Evolutionary conservation across 2,888 invertebrate genomes (phyloP), one percentile per base, ranked within the genome.

Genomic region (Melanostoma scalare): DNA sequence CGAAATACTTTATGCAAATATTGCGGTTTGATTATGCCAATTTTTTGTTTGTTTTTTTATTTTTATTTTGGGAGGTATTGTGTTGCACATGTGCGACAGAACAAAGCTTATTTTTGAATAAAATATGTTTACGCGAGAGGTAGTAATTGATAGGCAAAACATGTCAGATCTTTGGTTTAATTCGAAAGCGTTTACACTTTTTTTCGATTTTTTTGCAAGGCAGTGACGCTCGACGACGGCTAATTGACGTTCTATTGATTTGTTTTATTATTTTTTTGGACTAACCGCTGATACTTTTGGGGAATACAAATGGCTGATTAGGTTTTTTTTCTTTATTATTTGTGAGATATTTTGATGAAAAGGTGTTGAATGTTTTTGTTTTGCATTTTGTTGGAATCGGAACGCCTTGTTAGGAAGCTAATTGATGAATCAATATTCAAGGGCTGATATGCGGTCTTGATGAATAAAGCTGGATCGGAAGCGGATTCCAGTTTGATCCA

Each of bases 151-250:
- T 9, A 81, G 48, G 72, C 81, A 2, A 52, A 6, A 2, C 77
- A 77, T 61, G 61, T 65, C 40, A 44, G 69, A 44, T 44, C 55
- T 74, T 73, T 77, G 72, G 68, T 77, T 81, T 68, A 52, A 68
- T 77, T 81, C 61, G 44, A 72, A 56, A 68, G 71, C 81, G 72
- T 56, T 81, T 81, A 77, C 75, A 80, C 48, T 76, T 67, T 50
- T 67, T 67, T 50, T 50, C 4, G 3, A 30, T 44, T 46, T 20
- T 42, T 71, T 73, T 58, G 50, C 35, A 40, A 3, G 30, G 9
- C 31, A 38, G 30, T 69, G 79, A 79, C 79, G 79, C 36, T 63
- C 36, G 52, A 46, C 35, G 61, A 65, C 69, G 75, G 56, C 40
- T 75, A 80, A 75, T 80, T 80, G 69, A 80, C 58, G 76, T 69